Conservation (phyloP, 2,113 vertebrate genomes). For the Malurus alboscapulatus region DNA sequence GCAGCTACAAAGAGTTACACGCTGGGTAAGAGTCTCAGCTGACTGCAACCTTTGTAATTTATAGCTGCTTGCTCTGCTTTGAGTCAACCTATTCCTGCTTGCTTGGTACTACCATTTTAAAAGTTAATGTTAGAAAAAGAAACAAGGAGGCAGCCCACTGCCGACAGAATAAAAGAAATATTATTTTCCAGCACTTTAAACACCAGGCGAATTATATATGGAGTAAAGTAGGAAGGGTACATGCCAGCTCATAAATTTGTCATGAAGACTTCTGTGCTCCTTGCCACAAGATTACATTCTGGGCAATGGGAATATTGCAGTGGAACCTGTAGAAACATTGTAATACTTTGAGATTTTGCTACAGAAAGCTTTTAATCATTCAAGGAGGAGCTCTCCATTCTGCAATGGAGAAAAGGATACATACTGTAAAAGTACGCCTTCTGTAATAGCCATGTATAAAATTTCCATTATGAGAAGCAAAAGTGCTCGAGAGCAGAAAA, state of each 20-base stretch:
- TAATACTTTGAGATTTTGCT: constrained; percentile 24
- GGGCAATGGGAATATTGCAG: background rate
- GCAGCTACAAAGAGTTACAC: background rate
- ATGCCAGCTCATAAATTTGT: constrained; percentile 9
- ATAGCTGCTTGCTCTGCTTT: background rate
- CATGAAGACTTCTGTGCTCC: background rate
- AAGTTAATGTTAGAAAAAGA: constrained; percentile 10
- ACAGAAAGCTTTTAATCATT: constrained; percentile 32
- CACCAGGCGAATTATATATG: background rate
- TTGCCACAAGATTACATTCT: constrained; percentile 6
- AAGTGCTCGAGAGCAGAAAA: background rate
- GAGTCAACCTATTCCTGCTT: background rate
- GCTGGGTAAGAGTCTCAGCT: background rate
- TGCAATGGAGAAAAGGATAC: background rate
- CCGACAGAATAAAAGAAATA: constrained; percentile 45
- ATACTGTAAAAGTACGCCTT: background rate
- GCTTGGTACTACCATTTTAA: background rate
- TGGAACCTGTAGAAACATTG: constrained; percentile 12
- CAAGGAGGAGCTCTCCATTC: constrained; percentile 5
- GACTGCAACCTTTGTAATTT: background rate
- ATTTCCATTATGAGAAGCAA: background rate
- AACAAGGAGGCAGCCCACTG: background rate
- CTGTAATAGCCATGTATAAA: background rate
- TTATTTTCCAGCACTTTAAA: constrained; percentile 42
- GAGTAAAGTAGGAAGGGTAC: constrained; percentile 15